Evolutionary conservation across 2,888 invertebrate species (phyloP).

Genomic region (Cataglyphis cursor): DNA sequence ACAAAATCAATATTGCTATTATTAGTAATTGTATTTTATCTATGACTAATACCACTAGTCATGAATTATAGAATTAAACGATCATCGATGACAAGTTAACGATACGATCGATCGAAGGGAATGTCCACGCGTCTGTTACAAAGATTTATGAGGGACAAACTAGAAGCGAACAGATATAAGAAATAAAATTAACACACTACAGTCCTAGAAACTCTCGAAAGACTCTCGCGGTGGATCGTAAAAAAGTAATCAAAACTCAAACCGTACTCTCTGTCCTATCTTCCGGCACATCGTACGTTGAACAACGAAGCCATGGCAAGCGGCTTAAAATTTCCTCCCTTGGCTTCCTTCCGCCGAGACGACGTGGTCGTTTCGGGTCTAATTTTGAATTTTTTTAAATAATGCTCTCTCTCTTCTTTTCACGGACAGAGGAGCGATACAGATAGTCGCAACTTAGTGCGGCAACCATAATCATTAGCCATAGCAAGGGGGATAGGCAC

Average conservation of each 20-base stretch:
- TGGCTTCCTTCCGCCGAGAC: neutral
- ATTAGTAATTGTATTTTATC: neutral
- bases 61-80: neutral
- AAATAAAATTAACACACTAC: slow-evolving; percentile 35
- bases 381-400: slow-evolving; percentile 26
- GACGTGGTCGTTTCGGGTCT: neutral
- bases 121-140: neutral
- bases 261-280: slow-evolving; percentile 11
- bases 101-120: neutral
- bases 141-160: slow-evolving; percentile 22
- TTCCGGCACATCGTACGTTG: neutral
- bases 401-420: neutral
- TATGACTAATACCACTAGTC: neutral
- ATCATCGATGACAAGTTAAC: neutral
- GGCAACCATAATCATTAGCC: slow-evolving; percentile 72
- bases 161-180: neutral
- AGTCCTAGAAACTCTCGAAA: neutral
- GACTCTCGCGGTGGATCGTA: neutral
- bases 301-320: neutral
- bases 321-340: slow-evolving; percentile 20
- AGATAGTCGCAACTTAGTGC: slow-evolving; percentile 59
- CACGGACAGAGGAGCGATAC: slow-evolving; percentile 5
- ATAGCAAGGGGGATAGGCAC: slow-evolving; percentile 57
- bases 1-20: neutral
- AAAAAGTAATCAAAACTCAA: slow-evolving; percentile 34